These are phyloP conservation scores for sheep (Ovis aries) DNA, from an alignment of 2,113 vertebrate species.

Conservation along the genomic window DNA sequence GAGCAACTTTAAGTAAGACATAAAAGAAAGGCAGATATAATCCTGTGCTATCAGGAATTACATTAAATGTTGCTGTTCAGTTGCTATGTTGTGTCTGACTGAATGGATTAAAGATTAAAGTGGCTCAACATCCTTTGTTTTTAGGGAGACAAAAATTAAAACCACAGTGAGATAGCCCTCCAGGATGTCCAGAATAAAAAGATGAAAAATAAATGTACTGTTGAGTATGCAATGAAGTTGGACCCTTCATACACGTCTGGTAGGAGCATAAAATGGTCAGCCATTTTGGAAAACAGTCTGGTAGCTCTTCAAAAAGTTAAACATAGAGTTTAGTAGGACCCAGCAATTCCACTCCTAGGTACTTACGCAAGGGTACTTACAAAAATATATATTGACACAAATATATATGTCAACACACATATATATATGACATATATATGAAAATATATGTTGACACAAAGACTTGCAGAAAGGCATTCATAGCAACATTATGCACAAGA, in stretches of 20 bases:
- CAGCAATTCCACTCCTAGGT: background rate
- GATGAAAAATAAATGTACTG: background rate
- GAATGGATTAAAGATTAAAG: background rate
- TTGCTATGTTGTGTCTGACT: background rate
- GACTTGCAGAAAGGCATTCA: background rate
- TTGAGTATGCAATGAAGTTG: background rate
- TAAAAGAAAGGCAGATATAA: background rate
- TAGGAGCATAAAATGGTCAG: background rate
- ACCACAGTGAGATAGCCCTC: background rate
- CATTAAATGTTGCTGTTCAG: background rate
- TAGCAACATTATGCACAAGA: background rate
- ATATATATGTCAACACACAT: background rate
- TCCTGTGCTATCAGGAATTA: background rate
- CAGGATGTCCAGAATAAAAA: background rate
- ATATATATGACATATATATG: background rate
- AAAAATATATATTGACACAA: background rate
- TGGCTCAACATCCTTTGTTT: background rate
- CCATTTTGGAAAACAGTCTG: background rate
- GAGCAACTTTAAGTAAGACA: background rate
- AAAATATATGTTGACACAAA: background rate
- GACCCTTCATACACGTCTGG: background rate
- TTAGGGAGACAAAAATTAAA: background rate
- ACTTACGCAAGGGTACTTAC: background rate
- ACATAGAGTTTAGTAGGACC: background rate
- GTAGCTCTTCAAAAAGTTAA: background rate